Conservation (phyloP, 2,113 vertebrate species). For the Varanus salvator region DNA sequence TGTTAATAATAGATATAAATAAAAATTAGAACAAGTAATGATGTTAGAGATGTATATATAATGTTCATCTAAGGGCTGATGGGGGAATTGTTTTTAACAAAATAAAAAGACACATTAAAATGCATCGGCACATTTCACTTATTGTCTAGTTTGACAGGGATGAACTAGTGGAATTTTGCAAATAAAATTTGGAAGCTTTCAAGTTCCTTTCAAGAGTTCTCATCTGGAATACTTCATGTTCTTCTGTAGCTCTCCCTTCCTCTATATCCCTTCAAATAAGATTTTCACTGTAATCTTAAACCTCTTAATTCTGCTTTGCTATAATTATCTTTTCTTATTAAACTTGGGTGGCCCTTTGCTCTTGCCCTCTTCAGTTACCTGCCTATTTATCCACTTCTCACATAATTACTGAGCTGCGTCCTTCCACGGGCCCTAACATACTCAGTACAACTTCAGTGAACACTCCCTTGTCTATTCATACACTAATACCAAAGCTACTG, state of each 20-base stretch:
- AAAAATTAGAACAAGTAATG: not conserved
- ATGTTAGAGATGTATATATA: not conserved
- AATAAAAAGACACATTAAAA: not conserved
- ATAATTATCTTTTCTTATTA: slow-evolving; percentile 8
- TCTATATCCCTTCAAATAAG: not conserved
- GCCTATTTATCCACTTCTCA: slow-evolving; percentile 2
- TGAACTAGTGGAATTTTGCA: not conserved
- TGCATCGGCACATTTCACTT: not conserved
- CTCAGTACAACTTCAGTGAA: not conserved
- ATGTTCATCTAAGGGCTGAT: not conserved
- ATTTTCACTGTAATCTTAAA: slow-evolving; percentile 26
- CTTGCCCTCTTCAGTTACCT: not conserved
- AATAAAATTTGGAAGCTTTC: not conserved
- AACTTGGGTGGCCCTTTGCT: not conserved
- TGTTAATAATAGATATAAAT: not conserved
- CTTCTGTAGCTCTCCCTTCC: not conserved
- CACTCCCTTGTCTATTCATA: not conserved
- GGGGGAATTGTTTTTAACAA: not conserved
- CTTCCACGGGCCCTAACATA: not conserved
- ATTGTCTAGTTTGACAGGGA: not conserved
- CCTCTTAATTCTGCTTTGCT: not conserved
- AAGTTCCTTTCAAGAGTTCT: not conserved
- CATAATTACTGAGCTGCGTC: not conserved
- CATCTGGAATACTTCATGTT: not conserved
- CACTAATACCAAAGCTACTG: not conserved